Evolutionary conservation across 2,113 vertebrate genomes (phyloP).

Genomic region (Recurvirostra avosetta): DNA sequence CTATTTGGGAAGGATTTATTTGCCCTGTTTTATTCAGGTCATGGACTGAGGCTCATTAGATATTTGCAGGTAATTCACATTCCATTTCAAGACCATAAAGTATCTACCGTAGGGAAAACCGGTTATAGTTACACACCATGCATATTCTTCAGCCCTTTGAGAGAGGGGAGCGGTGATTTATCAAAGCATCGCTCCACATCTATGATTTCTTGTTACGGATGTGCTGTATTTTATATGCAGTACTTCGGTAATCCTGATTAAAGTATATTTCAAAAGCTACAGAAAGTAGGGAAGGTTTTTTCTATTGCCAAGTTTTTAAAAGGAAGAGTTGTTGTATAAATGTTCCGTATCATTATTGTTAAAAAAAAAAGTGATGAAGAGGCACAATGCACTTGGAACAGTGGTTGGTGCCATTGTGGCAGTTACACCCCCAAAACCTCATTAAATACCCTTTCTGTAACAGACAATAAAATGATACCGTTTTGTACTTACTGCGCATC

Average conservation of each 20-base stretch:
- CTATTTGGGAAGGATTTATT: not conserved
- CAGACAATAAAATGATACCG: not conserved
- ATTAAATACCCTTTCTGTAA: not conserved
- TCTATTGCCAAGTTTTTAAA: not conserved
- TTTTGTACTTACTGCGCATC: not conserved
- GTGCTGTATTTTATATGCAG: not conserved
- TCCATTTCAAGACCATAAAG: not conserved
- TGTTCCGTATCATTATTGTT: not conserved
- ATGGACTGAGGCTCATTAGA: not conserved
- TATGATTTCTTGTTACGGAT: fast-evolving
- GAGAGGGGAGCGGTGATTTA: not conserved
- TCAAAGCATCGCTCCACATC: not conserved
- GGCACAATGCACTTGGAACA: not conserved
- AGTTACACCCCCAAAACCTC: not conserved
- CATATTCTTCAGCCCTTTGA: not conserved
- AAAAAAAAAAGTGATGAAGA: not conserved
- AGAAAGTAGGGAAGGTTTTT: not conserved
- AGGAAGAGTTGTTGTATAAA: fast-evolving
- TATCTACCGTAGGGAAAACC: not conserved
- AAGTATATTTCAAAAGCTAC: not conserved
- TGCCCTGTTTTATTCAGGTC: not conserved
- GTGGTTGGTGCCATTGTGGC: not conserved
- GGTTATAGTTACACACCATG: fast-evolving
- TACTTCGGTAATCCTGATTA: too few species aligned
- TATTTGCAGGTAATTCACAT: not conserved